Conservation (phyloP, 2,113 vertebrate genomes). For the Anoura caudifer region DNA sequence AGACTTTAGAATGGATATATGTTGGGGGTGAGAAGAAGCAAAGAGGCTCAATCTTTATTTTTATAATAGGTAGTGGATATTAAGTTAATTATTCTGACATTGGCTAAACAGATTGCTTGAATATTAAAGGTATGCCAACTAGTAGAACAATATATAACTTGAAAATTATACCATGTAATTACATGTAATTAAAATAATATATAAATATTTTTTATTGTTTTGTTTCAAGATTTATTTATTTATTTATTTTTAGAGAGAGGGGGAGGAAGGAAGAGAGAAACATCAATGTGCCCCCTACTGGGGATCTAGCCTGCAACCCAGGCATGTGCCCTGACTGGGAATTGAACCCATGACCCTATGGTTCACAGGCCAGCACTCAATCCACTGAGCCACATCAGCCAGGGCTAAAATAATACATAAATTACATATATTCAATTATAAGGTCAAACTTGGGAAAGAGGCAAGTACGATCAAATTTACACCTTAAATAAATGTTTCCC, state of each 20-base stretch:
- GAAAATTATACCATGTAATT: background rate
- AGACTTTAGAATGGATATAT: background rate
- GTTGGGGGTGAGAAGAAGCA: background rate
- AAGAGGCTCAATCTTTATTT: background rate
- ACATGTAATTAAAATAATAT: background rate
- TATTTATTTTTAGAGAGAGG: no score
- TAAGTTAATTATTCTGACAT: background rate
- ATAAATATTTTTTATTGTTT: background rate
- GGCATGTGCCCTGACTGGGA: no score
- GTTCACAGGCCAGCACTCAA: no score
- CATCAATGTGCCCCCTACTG: no score
- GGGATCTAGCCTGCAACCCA: no score
- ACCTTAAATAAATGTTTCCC: conserved; percentile 15
- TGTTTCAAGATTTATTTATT: no score
- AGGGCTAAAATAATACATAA: background rate
- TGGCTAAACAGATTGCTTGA: background rate
- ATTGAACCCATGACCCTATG: no score
- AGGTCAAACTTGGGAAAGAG: background rate
- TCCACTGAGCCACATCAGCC: no score
- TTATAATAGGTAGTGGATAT: background rate
- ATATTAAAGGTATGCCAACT: background rate
- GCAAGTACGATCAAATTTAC: background rate
- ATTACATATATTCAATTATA: conserved; percentile 6
- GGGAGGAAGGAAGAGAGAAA: no score
- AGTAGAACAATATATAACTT: background rate